phyloP scores from a whole-genome alignment of 1,140 invertebrate species.

The Trachymyrmex septentrionalis region DNA sequence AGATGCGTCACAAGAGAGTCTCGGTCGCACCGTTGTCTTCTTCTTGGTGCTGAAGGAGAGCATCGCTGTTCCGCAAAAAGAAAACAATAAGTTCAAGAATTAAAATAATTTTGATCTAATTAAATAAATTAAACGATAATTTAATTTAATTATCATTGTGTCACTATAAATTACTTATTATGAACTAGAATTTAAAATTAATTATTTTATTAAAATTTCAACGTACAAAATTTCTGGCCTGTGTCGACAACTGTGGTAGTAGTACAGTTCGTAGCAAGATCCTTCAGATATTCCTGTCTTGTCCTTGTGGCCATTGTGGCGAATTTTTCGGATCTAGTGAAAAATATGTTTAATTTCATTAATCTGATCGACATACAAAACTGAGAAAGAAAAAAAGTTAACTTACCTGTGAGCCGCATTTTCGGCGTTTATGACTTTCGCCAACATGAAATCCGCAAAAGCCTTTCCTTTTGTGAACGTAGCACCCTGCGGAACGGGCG shows the following conservation, averaged over 20 bases:
- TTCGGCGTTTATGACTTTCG: constrained; percentile 99
- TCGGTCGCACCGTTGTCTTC: constrained; percentile 89
- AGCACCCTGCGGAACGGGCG: constrained; percentile 94
- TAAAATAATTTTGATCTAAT: constrained; percentile 10
- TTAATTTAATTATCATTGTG: background rate
- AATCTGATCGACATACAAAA: constrained; percentile 17
- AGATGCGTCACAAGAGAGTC: constrained; percentile 90
- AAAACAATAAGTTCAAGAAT: constrained; percentile 4
- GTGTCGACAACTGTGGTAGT: constrained; percentile 94
- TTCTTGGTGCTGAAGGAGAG: constrained; percentile 91
- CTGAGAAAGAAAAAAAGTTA: background rate
- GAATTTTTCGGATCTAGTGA: constrained; percentile 95
- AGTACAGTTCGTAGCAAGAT: constrained; percentile 95
- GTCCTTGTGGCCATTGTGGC: constrained; percentile 98
- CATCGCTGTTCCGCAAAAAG: constrained; percentile 85
- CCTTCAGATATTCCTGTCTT: constrained; percentile 97
- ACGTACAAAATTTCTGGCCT: constrained; percentile 96
- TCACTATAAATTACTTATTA: background rate
- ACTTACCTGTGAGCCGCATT: constrained; percentile 94
- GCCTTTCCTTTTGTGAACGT: constrained; percentile 95
- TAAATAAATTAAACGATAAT: background rate
- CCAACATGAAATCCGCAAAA: constrained; percentile 97
- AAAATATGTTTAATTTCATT: background rate
- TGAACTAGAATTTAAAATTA: background rate
- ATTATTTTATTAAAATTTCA: background rate